Evolutionary conservation across 2,797 vertebrate species (phyloP), one percentile per base, ranked within the genome.

Genomic region (Anisognathus igniventris): DNA sequence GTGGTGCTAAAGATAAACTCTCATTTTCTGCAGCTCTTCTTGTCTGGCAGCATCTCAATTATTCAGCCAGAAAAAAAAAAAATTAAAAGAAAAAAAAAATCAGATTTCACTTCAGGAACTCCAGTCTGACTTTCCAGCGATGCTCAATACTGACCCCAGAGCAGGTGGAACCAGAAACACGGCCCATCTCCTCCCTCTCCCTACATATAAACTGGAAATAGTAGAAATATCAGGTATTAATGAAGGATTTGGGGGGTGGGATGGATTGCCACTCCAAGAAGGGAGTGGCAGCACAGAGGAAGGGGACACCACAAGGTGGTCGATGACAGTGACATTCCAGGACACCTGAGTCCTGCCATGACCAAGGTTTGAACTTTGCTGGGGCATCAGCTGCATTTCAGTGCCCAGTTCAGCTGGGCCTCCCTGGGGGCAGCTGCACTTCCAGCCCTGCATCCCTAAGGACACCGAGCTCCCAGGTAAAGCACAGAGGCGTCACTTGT

Each of bases 1-100:
- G 92, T 7, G 7, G 89, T 97, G 96, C 98, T 98, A 98, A 98
- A 98, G 97, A 98, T 97, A 98, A 98, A 97, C 84, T 90, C 86
- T 96, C 87, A 81, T 97, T 96, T 79, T 70, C 93, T 81, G 80
- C 54, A 68, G 95, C 66, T 95, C 75, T 39, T 84, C 95, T 96
- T 75, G 90, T 95, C 96, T 95, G 96, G 93, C 93, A 95, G 95
- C 47, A 12, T 88, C 94, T 96, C 96, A 95, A 96, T 96, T 97
- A 97, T 90, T 92, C 92, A 94, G 79, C 60, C 92, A 93, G 54
- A 2, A 73, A 60, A 79, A 58, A 68, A 68, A 50, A 56, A 86
- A 42, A 27, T 40, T 10, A 33, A 30, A 25, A 24, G 20, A 6
- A 35, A 65, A 33, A 33, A 54, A 73, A 74, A 56, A 20, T 7